Percentiles rank a stretch among this genome's conserved stretches.
phyloP scores from a whole-genome alignment of 2,888 invertebrate species.

The Lepidocyrtinus sp. region DNA sequence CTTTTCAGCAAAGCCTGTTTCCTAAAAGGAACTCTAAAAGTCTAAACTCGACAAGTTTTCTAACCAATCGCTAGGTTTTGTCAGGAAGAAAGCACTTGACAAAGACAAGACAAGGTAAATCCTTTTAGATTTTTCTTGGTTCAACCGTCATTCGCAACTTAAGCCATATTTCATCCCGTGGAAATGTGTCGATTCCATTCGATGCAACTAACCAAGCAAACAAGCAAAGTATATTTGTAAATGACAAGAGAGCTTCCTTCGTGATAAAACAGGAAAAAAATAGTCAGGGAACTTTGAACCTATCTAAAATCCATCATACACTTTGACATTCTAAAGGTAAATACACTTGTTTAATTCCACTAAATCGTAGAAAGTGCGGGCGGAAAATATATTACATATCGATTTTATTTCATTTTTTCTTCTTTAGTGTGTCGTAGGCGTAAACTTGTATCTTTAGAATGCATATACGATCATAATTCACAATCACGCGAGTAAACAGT shows the following conservation, averaged over 20 bases:
- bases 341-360: no score
- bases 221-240: background rate
- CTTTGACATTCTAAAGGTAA: no score
- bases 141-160: background rate
- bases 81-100: background rate
- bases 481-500: conserved; percentile 14
- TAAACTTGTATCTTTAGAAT: background rate
- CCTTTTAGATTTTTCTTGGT: background rate
- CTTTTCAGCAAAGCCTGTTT: background rate
- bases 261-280: background rate
- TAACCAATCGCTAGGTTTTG: background rate
- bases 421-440: background rate
- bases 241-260: background rate
- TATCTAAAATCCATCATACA: background rate
- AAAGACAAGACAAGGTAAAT: conserved; percentile 18
- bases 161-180: background rate
- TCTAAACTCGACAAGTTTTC: background rate
- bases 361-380: no score
- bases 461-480: background rate
- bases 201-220: background rate
- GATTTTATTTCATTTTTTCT: conserved; percentile 1
- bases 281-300: background rate
- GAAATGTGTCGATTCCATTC: background rate
- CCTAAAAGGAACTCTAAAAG: background rate
- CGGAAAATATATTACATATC: no score